phyloP scores from a whole-genome alignment of 2,888 invertebrate genomes.

The Halictus ligatus region DNA sequence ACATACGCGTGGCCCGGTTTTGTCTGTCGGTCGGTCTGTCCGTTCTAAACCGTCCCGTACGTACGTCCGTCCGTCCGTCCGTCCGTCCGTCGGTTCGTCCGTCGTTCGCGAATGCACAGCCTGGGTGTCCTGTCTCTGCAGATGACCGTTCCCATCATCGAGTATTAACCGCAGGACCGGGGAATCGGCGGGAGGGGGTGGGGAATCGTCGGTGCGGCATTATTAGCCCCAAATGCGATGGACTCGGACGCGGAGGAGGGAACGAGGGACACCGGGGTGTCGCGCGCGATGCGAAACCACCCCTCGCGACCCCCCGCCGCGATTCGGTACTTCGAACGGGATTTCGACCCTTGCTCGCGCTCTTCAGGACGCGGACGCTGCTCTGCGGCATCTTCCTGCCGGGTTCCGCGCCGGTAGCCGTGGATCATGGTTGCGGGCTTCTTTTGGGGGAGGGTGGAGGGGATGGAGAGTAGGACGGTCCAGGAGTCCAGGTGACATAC shows the following conservation, averaged over 20 bases:
- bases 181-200: constrained; percentile 69
- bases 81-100: constrained; percentile 61
- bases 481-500: no score
- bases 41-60: constrained; percentile 62
- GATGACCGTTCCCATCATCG: constrained; percentile 85
- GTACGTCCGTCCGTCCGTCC: constrained; percentile 49
- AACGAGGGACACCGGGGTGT: constrained; percentile 38
- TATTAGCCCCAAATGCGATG: constrained; percentile 84
- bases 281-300: constrained; percentile 39
- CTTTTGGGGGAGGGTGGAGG: no score
- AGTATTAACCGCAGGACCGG: constrained; percentile 84
- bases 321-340: constrained; percentile 14
- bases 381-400: neutral
- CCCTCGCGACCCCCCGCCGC: constrained; percentile 26
- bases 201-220: constrained; percentile 78
- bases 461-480: no score
- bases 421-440: neutral
- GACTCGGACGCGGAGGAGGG: constrained; percentile 69
- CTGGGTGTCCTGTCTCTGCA: constrained; percentile 82
- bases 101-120: constrained; percentile 75
- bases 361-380: neutral
- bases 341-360: constrained; percentile 8
- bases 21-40: constrained; percentile 74
- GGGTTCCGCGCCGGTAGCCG: neutral
- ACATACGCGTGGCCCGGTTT: constrained; percentile 82